Evolutionary conservation across 2,113 vertebrate genomes (phyloP).

Genomic region (Apeltes quadracus): DNA sequence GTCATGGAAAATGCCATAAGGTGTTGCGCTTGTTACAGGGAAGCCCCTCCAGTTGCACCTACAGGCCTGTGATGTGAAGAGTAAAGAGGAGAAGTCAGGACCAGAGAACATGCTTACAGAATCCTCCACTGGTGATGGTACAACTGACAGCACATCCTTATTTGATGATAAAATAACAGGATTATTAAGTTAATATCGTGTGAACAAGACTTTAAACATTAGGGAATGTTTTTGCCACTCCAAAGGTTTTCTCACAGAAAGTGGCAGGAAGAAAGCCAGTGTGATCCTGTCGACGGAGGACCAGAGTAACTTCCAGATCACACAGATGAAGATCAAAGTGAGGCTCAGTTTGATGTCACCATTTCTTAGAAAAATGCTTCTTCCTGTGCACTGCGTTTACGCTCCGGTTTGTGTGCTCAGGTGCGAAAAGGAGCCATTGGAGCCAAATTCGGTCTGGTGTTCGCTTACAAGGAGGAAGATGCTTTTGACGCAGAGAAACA

Average conservation of each 20-base stretch:
- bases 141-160: neutral
- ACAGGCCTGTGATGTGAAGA: slow-evolving; percentile 96
- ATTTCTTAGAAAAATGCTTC: neutral
- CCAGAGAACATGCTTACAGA: slow-evolving; percentile 94
- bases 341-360: slow-evolving; percentile 36
- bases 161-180: neutral
- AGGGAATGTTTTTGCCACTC: slow-evolving; percentile 15
- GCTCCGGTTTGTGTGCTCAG: slow-evolving; percentile 66
- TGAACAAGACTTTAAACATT: neutral
- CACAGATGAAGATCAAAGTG: slow-evolving; percentile 95
- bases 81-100: slow-evolving; percentile 96
- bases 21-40: slow-evolving; percentile 74
- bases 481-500: slow-evolving; percentile 93
- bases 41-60: slow-evolving; percentile 89
- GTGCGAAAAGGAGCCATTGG: slow-evolving; percentile 95
- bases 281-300: slow-evolving; percentile 92
- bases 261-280: slow-evolving; percentile 90
- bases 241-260: slow-evolving; percentile 95
- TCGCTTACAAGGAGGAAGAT: slow-evolving; percentile 86
- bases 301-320: slow-evolving; percentile 93
- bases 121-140: slow-evolving; percentile 92
- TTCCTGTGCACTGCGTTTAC: rapidly evolving
- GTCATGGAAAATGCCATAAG: neutral
- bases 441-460: slow-evolving; percentile 94
- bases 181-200: neutral